phyloP scores from a whole-genome alignment of 2,888 invertebrate species.

The Bombylius major region DNA sequence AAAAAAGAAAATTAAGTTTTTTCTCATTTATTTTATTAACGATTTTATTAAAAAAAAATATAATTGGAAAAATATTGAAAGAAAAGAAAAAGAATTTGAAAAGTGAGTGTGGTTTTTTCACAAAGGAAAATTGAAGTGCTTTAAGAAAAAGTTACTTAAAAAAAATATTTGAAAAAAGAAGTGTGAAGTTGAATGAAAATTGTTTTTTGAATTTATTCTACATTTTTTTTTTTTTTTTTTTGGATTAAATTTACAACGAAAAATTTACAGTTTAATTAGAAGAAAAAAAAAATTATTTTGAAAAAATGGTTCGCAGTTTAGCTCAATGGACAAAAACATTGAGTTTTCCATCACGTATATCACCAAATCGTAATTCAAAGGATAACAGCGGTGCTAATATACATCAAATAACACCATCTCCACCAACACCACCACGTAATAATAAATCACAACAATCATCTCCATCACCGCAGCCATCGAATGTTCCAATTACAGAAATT shows the following conservation, averaged over 20 bases:
- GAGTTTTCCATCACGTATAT: conserved; percentile 76
- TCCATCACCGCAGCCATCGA: conserved; percentile 33
- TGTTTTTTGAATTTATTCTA: background rate
- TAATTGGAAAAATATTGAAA: too few relatives aligned
- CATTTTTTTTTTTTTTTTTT: too few relatives aligned
- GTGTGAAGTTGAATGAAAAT: background rate
- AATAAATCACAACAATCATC: conserved; percentile 43
- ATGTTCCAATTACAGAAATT: conserved; percentile 52
- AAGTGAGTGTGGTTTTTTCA: too few relatives aligned
- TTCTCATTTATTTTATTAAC: too few relatives aligned
- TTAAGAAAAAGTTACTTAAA: background rate
- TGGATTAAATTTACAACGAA: too few relatives aligned
- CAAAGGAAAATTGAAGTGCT: too few relatives aligned
- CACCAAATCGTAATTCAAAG: conserved; percentile 67
- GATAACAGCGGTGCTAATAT: conserved; percentile 51
- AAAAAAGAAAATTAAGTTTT: too few relatives aligned
- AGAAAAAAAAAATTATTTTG: background rate
- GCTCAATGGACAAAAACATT: conserved; percentile 85
- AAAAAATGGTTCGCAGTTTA: conserved; percentile 71
- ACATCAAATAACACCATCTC: conserved; percentile 39
- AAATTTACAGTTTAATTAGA: too few relatives aligned
- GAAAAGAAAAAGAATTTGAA: too few relatives aligned
- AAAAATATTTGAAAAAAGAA: background rate
- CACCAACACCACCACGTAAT: conserved; percentile 48
- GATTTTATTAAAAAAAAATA: too few relatives aligned